These are phyloP conservation scores for Nasonia giraulti DNA, from an alignment of 1,140 invertebrate genomes.

Conservation along the genomic window DNA sequence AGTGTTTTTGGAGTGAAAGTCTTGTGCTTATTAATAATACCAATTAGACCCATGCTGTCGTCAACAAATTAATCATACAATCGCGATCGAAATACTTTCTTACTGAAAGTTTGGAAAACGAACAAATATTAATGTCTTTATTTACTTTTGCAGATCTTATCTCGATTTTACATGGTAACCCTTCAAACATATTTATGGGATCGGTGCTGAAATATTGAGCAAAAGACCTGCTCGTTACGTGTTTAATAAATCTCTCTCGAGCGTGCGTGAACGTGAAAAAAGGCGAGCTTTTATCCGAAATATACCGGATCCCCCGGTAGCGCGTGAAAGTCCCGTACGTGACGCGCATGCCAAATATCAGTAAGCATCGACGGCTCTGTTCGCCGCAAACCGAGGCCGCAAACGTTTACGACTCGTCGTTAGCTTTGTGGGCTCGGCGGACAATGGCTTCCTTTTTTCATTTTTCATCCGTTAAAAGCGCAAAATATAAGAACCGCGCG, in stretches of 20 bases:
- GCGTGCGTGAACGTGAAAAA: neutral
- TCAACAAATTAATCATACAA: neutral
- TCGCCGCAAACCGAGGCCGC: neutral
- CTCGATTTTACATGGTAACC: too few relatives aligned
- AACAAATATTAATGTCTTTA: neutral
- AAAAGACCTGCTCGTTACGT: neutral
- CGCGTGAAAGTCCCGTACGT: constrained; percentile 45
- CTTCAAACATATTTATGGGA: neutral
- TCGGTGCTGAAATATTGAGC: neutral
- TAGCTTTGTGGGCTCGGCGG: neutral
- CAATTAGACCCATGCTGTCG: too few relatives aligned
- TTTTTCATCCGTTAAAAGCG: neutral
- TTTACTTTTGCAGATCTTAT: too few relatives aligned
- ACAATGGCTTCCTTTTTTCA: neutral
- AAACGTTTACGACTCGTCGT: neutral
- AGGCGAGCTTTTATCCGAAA: constrained; percentile 13
- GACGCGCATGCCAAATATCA: constrained; percentile 35
- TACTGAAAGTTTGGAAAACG: neutral
- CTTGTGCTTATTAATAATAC: too few relatives aligned
- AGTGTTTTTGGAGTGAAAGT: too few relatives aligned
- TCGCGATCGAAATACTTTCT: too few relatives aligned
- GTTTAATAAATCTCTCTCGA: neutral
- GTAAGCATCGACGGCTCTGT: constrained; percentile 28
- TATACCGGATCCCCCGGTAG: constrained; percentile 30
- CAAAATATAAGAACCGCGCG: neutral